Conservation (phyloP, 2,797 vertebrate species). For the Loriculus beryllinus region DNA sequence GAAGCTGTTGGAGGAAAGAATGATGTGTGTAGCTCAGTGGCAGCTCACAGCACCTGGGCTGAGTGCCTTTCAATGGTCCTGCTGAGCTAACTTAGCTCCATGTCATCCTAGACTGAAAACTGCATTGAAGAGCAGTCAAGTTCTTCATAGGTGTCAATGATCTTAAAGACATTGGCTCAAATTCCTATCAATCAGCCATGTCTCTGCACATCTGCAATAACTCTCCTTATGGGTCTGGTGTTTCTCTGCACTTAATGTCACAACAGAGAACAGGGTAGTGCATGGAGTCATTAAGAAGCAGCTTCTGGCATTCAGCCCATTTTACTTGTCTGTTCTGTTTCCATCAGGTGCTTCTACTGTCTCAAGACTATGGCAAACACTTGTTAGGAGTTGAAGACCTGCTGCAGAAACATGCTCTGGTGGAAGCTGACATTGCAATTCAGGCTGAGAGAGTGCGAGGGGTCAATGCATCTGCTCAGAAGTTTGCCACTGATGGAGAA, state of each 20-base stretch:
- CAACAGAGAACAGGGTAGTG: neutral
- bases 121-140: neutral
- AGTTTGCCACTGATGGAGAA: constrained; percentile 86
- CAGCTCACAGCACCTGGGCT: neutral
- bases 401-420: constrained; percentile 93
- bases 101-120: neutral
- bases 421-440: constrained; percentile 93
- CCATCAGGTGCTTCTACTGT: constrained; percentile 89
- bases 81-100: neutral
- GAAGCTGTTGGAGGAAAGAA: neutral
- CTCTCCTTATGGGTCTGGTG: neutral
- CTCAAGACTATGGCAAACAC: constrained; percentile 97
- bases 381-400: constrained; percentile 95
- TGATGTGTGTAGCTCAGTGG: neutral
- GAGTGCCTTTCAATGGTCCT: neutral
- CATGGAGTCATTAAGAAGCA: neutral
- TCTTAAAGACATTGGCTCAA: neutral
- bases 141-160: neutral
- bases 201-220: neutral
- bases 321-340: neutral
- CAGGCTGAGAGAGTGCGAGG: constrained; percentile 91
- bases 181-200: neutral
- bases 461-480: constrained; percentile 93
- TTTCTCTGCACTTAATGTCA: neutral
- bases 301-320: neutral